Percentiles rank a stretch among this genome's conserved stretches.
phyloP scores from a whole-genome alignment of 2,888 invertebrate species.

The Ophion obscuratus region DNA sequence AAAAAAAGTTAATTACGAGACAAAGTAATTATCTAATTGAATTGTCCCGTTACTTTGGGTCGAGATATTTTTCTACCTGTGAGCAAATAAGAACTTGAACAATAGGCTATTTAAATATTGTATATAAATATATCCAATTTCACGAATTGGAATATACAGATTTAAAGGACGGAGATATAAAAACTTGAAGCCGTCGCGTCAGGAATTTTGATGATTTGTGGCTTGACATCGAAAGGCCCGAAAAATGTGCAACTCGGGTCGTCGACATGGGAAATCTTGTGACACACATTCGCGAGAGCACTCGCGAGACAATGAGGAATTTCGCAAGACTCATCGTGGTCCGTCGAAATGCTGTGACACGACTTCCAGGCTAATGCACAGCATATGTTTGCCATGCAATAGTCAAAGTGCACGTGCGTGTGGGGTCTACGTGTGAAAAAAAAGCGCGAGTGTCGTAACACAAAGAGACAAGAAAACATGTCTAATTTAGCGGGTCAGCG shows the following conservation, averaged over 20 bases:
- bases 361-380: conserved; percentile 19
- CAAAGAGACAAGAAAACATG: conserved; percentile 40
- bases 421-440: conserved; percentile 36
- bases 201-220: neutral
- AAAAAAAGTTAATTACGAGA: too few relatives aligned
- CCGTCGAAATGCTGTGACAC: conserved; percentile 22
- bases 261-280: conserved; percentile 64
- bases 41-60: too few relatives aligned
- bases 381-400: conserved; percentile 18
- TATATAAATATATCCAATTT: too few relatives aligned
- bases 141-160: too few relatives aligned
- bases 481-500: conserved; percentile 76
- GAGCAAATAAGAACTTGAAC: too few relatives aligned
- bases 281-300: conserved; percentile 64
- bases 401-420: neutral
- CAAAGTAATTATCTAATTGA: too few relatives aligned
- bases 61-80: too few relatives aligned
- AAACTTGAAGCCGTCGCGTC: neutral
- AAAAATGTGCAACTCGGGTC: conserved; percentile 25
- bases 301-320: conserved; percentile 74
- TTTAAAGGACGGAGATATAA: neutral
- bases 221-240: conserved; percentile 9
- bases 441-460: conserved; percentile 3
- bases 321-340: conserved; percentile 72
- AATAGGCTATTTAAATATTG: too few relatives aligned